phyloP scores from a whole-genome alignment of 2,113 vertebrate genomes.

The Holacanthus passer region DNA sequence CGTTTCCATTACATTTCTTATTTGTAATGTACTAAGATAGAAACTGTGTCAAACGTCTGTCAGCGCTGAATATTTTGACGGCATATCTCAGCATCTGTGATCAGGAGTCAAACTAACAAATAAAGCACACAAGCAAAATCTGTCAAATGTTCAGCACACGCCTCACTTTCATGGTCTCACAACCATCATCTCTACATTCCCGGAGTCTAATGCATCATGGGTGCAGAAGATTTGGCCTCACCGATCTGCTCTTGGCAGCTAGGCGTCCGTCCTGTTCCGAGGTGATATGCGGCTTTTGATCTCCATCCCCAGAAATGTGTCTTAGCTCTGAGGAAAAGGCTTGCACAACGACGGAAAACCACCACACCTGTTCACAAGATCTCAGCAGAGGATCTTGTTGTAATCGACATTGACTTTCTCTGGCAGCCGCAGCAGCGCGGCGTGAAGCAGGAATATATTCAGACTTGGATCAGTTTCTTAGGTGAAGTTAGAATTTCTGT shows the following conservation, averaged over 20 bases:
- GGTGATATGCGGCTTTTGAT: constrained; percentile 55
- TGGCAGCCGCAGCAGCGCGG: constrained; percentile 12
- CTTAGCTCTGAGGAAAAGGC: constrained; percentile 11
- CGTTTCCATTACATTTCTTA: not conserved
- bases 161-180: not conserved
- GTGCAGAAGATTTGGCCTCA: constrained; percentile 15
- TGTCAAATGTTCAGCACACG: not conserved
- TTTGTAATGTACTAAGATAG: constrained; percentile 15
- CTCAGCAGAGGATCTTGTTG: constrained; percentile 29
- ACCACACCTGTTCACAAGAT: not conserved
- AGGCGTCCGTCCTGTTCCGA: not conserved
- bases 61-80: constrained; percentile 16
- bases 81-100: not conserved
- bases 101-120: not conserved
- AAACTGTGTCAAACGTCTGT: constrained; percentile 43
- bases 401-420: constrained; percentile 33
- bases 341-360: constrained; percentile 25
- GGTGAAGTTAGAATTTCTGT: constrained; percentile 7
- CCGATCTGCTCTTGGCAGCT: constrained; percentile 39
- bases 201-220: not conserved
- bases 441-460: constrained; percentile 6
- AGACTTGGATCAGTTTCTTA: not conserved
- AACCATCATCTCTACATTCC: not conserved
- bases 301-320: constrained; percentile 13
- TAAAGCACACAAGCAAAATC: not conserved